Conservation (phyloP, 2,113 vertebrate genomes). For the Muscicapa adusta region DNA sequence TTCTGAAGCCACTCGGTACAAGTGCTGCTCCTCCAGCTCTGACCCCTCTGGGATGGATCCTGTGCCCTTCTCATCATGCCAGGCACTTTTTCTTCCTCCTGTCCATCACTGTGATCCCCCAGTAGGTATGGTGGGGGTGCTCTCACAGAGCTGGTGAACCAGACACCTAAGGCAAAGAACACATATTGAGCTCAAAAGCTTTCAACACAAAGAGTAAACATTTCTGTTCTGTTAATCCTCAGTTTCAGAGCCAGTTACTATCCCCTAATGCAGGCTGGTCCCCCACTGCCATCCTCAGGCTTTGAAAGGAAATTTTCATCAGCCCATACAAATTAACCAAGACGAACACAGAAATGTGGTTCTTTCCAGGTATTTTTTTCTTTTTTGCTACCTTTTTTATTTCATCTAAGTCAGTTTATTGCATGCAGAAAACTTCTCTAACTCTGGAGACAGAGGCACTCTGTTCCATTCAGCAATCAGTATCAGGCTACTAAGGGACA, state of each 20-base stretch:
- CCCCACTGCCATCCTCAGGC: neutral
- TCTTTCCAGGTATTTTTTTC: neutral
- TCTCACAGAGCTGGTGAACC: neutral
- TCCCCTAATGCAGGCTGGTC: neutral
- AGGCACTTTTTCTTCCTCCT: neutral
- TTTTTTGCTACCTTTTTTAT: neutral
- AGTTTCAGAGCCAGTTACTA: neutral
- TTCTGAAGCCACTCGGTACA: neutral
- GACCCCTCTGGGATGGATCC: neutral
- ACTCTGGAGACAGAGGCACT: neutral
- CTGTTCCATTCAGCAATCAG: neutral
- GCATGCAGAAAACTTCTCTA: neutral
- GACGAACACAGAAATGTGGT: neutral
- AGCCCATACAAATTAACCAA: neutral
- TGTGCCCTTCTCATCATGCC: neutral
- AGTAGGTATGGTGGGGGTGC: neutral
- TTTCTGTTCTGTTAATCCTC: neutral
- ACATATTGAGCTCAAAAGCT: neutral
- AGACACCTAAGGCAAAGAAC: neutral
- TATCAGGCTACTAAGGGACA: neutral
- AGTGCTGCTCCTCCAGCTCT: neutral
- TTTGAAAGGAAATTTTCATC: neutral
- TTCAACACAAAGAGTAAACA: neutral
- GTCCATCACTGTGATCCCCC: neutral
- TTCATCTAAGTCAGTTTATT: neutral